Evolutionary conservation across 2,113 vertebrate species (phyloP), one percentile per base, ranked within the genome.

Genomic region (Sebastes schlegelii): DNA sequence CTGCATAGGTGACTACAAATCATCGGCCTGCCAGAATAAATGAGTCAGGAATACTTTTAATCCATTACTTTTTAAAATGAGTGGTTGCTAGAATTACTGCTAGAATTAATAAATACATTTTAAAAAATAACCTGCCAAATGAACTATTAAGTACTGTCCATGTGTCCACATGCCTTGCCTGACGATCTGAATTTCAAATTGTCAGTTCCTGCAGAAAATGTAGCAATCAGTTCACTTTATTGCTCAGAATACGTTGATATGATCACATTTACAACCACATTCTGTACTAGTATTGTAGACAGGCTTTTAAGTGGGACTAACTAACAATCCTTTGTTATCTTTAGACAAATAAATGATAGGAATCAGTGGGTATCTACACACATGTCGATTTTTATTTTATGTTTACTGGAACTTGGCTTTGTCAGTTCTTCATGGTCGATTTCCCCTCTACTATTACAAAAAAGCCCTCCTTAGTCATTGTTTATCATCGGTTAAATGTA

Each of bases 41-140:
- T 10, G 46, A 61, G 43, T 75, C 74, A 72, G 65, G 14, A 82
- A n/a, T 12, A 19, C 19, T 74, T 89, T 63, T 51, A 65, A 65
- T 74, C 40, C 2, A 0, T 65, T 46, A 26, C 23, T 46, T 64
- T 79, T 63, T 77, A 52, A 57, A 68, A 72, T 4, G 0, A 76
- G 55, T 26, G 2, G 61, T 63, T 64, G 45, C 1, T 0, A n/a
- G 49, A 79, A 54, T 65, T 11, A 21, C 58, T 71, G 26, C 3
- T 61, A 42, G 3, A 76, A 66, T 75, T 66, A 77, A 77, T 77
- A 43, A 16, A 64, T 69, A 6, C 1, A 70, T 67, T 40, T 16
- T 48, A 19, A 73, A 58, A 21, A 46, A 8, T 1, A 51, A 73
- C 11, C 74, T 86, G 84, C 72, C 82, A 87, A 86, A 87, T 62